Evolutionary conservation across 2,888 invertebrate species (phyloP), one percentile per base, ranked within the genome.

Genomic region (Euzetes globulus): DNA sequence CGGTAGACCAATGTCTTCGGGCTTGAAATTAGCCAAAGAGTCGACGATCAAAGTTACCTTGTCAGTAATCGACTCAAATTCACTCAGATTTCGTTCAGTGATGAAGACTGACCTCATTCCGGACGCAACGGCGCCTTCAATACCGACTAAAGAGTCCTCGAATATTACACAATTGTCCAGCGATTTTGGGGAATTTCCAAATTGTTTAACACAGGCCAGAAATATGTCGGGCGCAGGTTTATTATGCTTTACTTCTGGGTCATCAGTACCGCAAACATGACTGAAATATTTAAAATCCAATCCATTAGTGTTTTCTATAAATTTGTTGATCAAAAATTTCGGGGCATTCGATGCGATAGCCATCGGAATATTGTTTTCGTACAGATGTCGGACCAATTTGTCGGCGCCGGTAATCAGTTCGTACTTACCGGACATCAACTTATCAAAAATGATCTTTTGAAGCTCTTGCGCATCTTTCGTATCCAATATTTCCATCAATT

Each of bases 221-320:
- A 52, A 74, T 13, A 58, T 15, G 27, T 70, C 70, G 6, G 74
- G 74, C 13, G 19, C 25, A 5, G 74, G 74, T 41, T 74, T 74
- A 17, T 60, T 68, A 7, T 7, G 11, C 6, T 13, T 25, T 1
- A 74, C 74, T 5, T 74, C 52, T 22, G 25, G 45, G 33, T 74
- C 74, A 52, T 74, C 74, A 13, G 15, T 41, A 2, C 70, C 74
- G 58, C 74, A 74, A 3, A 74, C 74, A 93, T 91, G 79, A 88
- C n/a, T n/a, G n/a, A 50, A 50, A 11, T n/a, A 50, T n/a, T 11
- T n/a, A 1, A 9, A 11, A n/a, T 50, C 50, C 4, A 5, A 5
- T 5, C 17, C n/a, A n/a, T 5, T 3, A 5, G n/a, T 5, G 4
- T 50, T 19, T 1, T 3, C 5, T 1, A n/a, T 2, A 2, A n/a